A percentile compares a stretch with the other conserved stretches of the same genome.
These are phyloP conservation scores for Pipistrellus nathusii DNA, from an alignment of 2,797 vertebrate genomes.

Conservation along the genomic window DNA sequence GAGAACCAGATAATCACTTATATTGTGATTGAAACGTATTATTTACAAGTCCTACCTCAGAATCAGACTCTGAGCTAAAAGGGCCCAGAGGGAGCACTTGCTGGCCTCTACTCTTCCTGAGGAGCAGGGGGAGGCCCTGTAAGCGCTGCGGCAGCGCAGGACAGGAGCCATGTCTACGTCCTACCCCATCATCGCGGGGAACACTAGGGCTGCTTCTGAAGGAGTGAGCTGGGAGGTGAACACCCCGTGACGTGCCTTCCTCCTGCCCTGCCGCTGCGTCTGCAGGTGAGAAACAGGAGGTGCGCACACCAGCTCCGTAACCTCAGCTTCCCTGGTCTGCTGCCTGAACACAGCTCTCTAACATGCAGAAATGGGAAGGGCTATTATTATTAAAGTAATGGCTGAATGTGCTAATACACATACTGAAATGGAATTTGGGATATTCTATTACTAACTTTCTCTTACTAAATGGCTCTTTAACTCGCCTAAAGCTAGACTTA, in stretches of 20 bases:
- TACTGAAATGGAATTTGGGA: background rate
- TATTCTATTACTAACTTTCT: background rate
- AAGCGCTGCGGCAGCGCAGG: background rate
- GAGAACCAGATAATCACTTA: slow-evolving; percentile 15
- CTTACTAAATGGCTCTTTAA: background rate
- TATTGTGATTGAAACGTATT: background rate
- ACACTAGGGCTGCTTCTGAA: background rate
- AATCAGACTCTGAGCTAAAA: background rate
- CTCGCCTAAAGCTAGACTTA: background rate
- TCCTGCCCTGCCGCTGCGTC: background rate
- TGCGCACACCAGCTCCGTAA: background rate
- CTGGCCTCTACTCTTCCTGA: background rate
- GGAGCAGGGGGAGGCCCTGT: background rate
- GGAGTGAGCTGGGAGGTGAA: background rate
- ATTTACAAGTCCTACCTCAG: background rate
- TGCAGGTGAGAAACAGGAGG: background rate
- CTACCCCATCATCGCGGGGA: background rate
- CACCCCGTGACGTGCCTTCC: background rate
- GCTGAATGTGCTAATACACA: slow-evolving; percentile 10
- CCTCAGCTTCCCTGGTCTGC: background rate
- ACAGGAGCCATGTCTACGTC: background rate
- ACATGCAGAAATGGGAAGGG: slow-evolving; percentile 16
- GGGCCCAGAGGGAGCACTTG: background rate
- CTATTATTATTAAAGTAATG: slow-evolving; percentile 11
- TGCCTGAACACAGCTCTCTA: background rate